Evolutionary conservation across 2,113 vertebrate genomes (phyloP).

Genomic region (Eretmochelys imbricata): DNA sequence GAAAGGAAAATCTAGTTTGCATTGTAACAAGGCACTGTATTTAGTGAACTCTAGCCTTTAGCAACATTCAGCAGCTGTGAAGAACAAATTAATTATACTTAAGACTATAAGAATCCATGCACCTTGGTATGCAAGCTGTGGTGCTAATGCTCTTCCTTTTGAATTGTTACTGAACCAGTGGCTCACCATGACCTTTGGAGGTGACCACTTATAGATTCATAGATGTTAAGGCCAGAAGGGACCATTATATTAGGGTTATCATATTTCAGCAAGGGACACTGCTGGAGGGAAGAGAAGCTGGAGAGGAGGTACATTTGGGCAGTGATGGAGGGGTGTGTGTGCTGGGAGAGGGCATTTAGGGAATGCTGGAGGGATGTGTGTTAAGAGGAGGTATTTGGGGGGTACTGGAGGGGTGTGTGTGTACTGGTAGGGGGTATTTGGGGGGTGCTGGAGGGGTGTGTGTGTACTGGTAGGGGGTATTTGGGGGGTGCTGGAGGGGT

Average conservation of each 20-base stretch:
- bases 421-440: too few relatives aligned
- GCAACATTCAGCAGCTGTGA: background rate
- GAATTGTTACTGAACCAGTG: background rate
- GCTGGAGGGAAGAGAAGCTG: background rate
- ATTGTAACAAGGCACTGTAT: background rate
- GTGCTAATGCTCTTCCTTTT: background rate
- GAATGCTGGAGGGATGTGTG: too few relatives aligned
- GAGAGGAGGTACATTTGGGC: background rate
- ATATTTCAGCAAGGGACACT: background rate
- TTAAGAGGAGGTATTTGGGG: too few relatives aligned
- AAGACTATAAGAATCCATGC: background rate
- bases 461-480: too few relatives aligned
- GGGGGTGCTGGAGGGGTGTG: too few relatives aligned
- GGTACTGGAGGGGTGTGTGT: too few relatives aligned
- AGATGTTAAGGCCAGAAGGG: background rate
- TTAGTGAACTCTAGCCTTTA: background rate
- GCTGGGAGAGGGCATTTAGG: too few relatives aligned
- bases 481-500: too few relatives aligned
- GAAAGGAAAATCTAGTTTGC: constrained; percentile 23
- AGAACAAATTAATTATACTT: constrained; percentile 9
- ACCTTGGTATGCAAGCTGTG: constrained; percentile 9
- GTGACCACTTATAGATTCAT: background rate
- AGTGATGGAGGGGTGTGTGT: background rate
- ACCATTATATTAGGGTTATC: background rate
- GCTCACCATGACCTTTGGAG: background rate